A percentile compares a stretch with the other conserved stretches of the same genome.
phyloP scores from a whole-genome alignment of 2,113 vertebrate genomes.

The Gulo gulo region DNA sequence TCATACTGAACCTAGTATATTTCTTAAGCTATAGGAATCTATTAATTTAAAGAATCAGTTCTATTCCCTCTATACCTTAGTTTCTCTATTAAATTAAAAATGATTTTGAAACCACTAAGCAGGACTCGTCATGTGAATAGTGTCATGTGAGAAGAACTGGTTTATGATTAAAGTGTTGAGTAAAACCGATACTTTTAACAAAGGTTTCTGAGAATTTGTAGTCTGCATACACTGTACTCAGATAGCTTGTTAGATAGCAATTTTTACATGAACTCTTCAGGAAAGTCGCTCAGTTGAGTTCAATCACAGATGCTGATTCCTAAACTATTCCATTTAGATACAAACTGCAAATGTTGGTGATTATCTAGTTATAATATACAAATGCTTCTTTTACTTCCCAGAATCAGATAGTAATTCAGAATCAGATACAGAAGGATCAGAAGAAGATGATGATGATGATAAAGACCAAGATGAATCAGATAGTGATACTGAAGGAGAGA shows the following conservation, averaged over 20 bases:
- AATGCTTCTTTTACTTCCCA: conserved; percentile 80
- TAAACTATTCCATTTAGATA: conserved; percentile 45
- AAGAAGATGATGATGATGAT: conserved; percentile 91
- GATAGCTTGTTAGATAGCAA: background rate
- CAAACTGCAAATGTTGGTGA: conserved; percentile 51
- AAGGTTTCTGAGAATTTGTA: conserved; percentile 42
- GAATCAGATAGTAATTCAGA: conserved; percentile 95
- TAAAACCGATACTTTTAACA: conserved; percentile 28
- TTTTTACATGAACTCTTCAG: conserved; percentile 53
- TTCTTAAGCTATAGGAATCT: background rate
- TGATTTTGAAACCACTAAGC: conserved; percentile 33
- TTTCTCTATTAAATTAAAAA: conserved; percentile 29
- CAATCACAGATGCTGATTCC: conserved; percentile 40
- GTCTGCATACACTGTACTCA: conserved; percentile 18
- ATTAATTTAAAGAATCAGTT: background rate
- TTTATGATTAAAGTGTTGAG: conserved; percentile 47
- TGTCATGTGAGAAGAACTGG: conserved; percentile 35
- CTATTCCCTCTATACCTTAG: background rate
- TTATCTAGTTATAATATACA: conserved; percentile 71
- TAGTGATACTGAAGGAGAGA: conserved; percentile 90
- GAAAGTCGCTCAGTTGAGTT: conserved; percentile 36
- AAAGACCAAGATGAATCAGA: conserved; percentile 89
- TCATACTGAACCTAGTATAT: background rate
- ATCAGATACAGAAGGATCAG: conserved; percentile 91
- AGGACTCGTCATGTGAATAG: background rate